phyloP scores from a whole-genome alignment of 2,888 invertebrate species.

The Drosophila greeni region DNA sequence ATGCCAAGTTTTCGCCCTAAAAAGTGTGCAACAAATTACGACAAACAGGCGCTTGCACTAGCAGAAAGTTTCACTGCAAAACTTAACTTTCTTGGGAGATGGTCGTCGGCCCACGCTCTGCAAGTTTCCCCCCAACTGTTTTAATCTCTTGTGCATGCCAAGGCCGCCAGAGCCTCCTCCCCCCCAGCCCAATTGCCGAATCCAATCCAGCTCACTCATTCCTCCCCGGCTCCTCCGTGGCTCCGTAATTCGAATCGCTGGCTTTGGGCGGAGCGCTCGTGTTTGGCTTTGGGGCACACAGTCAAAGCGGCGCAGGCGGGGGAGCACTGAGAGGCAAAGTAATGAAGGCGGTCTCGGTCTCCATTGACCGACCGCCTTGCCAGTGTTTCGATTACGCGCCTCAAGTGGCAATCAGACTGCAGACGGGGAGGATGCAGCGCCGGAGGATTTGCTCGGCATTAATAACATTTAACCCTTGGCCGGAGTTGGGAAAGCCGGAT shows the following conservation, averaged over 20 bases:
- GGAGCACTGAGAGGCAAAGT: slow-evolving; percentile 47
- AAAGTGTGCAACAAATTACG: slow-evolving; percentile 37
- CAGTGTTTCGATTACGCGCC: slow-evolving; percentile 58
- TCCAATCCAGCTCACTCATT: slow-evolving; percentile 1
- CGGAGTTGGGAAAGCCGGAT: slow-evolving; percentile 14
- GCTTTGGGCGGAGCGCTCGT: slow-evolving; percentile 29
- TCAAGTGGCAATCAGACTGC: slow-evolving; percentile 44
- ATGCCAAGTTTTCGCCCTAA: slow-evolving; percentile 12
- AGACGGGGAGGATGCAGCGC: slow-evolving; percentile 33
- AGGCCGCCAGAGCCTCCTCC: slow-evolving; percentile 6
- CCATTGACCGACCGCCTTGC: slow-evolving; percentile 54
- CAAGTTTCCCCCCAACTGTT: slow-evolving; percentile 27
- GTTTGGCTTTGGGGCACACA: slow-evolving; percentile 34
- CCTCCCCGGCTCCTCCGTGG: slow-evolving; percentile 25
- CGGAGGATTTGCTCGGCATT: slow-evolving; percentile 45
- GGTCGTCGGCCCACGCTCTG: slow-evolving; percentile 14
- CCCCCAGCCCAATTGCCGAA: background rate
- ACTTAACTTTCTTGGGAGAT: slow-evolving; percentile 28
- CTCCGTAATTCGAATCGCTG: slow-evolving; percentile 32
- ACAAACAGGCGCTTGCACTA: slow-evolving; percentile 36
- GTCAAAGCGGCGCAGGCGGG: background rate
- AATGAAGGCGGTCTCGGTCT: slow-evolving; percentile 55
- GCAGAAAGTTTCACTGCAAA: slow-evolving; percentile 28
- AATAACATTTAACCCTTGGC: slow-evolving; percentile 55
- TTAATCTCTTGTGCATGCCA: slow-evolving; percentile 41